These are phyloP conservation scores for Pituophis catenifer DNA, from an alignment of 2,113 vertebrate species.

Conservation along the genomic window DNA sequence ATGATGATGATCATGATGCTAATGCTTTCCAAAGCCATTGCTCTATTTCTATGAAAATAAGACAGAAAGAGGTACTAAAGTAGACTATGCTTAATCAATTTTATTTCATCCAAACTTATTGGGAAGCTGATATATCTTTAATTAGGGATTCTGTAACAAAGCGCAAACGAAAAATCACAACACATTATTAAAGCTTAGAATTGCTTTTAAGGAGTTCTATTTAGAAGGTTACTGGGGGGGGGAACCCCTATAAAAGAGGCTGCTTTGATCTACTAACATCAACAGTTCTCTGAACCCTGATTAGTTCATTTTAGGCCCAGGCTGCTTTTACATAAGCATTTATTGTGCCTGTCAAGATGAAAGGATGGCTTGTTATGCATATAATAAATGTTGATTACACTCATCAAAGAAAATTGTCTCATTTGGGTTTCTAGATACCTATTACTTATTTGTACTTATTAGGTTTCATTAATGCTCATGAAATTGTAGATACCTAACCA, in stretches of 20 bases:
- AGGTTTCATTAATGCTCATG: neutral
- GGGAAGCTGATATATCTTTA: neutral
- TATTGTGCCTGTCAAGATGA: neutral
- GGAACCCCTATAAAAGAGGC: neutral
- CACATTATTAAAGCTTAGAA: neutral
- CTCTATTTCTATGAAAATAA: neutral
- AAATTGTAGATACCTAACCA: neutral
- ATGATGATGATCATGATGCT: neutral
- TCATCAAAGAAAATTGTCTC: conserved; percentile 6
- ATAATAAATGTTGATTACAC: neutral
- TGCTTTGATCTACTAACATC: neutral
- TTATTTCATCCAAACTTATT: neutral
- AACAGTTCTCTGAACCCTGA: neutral
- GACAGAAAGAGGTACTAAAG: neutral
- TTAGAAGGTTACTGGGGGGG: neutral
- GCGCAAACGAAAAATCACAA: neutral
- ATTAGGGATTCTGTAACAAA: neutral
- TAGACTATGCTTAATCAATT: neutral
- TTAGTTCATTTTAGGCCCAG: neutral
- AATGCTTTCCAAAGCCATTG: neutral
- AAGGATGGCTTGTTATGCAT: conserved; percentile 9
- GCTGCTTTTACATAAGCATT: neutral
- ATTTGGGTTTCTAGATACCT: neutral
- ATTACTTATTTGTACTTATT: neutral
- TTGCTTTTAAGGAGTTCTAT: neutral